phyloP scores from a whole-genome alignment of 2,113 vertebrate genomes.

The Aspiorhynchus laticeps region DNA sequence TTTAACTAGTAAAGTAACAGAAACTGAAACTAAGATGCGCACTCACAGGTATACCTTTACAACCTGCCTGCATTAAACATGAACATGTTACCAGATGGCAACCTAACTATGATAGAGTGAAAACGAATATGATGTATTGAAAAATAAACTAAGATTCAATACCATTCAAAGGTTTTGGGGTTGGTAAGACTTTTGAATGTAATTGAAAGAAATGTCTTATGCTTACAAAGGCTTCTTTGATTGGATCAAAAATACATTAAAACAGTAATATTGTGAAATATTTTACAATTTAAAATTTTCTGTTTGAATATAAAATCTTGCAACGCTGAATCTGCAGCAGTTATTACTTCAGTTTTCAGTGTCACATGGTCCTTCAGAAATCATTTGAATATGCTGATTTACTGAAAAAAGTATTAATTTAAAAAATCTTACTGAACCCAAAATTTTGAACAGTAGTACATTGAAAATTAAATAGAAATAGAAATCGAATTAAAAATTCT shows the following conservation, averaged over 20 bases:
- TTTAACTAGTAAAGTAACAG: too few species aligned
- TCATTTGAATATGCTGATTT: not conserved
- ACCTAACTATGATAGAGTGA: not conserved
- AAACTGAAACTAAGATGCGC: too few species aligned
- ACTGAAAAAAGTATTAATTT: not conserved
- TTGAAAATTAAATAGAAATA: not conserved
- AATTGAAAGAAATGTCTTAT: not conserved
- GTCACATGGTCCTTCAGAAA: not conserved
- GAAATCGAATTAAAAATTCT: not conserved
- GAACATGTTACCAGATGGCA: not conserved
- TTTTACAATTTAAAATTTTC: not conserved
- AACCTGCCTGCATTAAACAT: not conserved
- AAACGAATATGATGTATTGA: not conserved
- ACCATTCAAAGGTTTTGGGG: not conserved
- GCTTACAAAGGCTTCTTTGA: not conserved
- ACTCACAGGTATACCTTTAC: too few species aligned
- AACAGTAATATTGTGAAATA: not conserved
- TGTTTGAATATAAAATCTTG: not conserved
- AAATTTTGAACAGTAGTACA: not conserved
- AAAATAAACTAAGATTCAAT: not conserved
- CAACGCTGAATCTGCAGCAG: not conserved
- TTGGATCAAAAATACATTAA: not conserved
- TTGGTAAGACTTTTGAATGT: not conserved
- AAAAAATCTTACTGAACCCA: not conserved
- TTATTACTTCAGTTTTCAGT: not conserved